Percentiles rank a stretch among this genome's conserved stretches.
Evolutionary conservation across 2,888 invertebrate genomes (phyloP).

Genomic region (Chymomyza caudatula): DNA sequence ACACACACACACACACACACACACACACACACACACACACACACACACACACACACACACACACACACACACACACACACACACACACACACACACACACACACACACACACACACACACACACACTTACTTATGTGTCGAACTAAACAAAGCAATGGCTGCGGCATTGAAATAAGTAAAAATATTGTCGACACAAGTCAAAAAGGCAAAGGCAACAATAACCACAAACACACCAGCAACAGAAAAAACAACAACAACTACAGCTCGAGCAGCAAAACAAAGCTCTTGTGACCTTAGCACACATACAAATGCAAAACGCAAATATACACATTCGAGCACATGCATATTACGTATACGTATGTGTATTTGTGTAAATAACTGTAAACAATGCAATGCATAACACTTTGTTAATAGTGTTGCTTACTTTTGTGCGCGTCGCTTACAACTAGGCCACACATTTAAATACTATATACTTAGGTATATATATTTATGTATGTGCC

Average conservation of each 20-base stretch:
- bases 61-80: no score
- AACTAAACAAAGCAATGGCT: constrained; percentile 25
- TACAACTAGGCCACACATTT: background rate
- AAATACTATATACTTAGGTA: background rate
- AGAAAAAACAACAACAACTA: constrained; percentile 7
- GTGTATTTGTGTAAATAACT: background rate
- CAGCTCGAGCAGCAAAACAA: constrained; percentile 34
- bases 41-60: background rate
- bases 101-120: background rate
- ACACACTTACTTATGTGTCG: background rate
- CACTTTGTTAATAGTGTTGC: constrained; percentile 57
- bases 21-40: constrained; percentile 12
- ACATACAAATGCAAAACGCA: constrained; percentile 35
- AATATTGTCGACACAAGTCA: constrained; percentile 63
- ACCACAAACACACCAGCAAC: constrained; percentile 1
- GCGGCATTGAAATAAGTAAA: constrained; percentile 56
- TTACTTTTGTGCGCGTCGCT: constrained; percentile 22
- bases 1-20: constrained; percentile 12
- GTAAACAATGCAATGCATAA: constrained; percentile 11
- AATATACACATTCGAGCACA: constrained; percentile 26
- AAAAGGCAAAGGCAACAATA: constrained; percentile 40
- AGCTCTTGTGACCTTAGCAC: constrained; percentile 59
- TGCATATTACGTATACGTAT: constrained; percentile 2
- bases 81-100: constrained; percentile 16
- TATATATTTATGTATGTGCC: constrained; percentile 12